Evolutionary conservation across 2,797 vertebrate genomes (phyloP), one percentile per base, ranked within the genome.

Genomic region (Fundulus diaphanus): DNA sequence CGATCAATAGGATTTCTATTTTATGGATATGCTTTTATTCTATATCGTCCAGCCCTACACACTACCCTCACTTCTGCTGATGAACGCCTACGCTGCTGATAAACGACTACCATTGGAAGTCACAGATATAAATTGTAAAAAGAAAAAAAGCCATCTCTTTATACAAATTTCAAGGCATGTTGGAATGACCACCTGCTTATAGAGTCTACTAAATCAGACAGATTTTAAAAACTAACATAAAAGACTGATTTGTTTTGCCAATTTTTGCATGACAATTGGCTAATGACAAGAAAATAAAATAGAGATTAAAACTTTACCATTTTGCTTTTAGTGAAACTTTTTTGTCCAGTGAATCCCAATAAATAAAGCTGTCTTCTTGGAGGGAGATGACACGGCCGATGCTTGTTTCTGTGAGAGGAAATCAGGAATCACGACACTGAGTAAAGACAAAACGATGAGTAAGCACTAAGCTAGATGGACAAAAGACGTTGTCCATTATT

Each of bases 261-360:
- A 68, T 22, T 29, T 6, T 6, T 31, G 8, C 18, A 40, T 24
- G 49, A 8, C 35, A 29, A 40, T 33, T 18, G 12, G 44, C 56
- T 18, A 31, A 65, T 9, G 9, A 59, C 16, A 66, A 52, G 59
- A 42, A 74, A 27, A 40, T 1, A 0, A 46, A 11, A 54, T 7
- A 77, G 44, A 51, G 76, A 42, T 33, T 2, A 35, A 72, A 72
- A 18, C 11, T 27, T 87, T 92, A 94, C 93, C 93, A 94, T 94
- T 79, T 67, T 75, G 78, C 77, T 42, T 85, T 27, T 54, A 5
- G 59, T 82, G 72, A 69, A 51, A 73, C 76, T 70, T 56, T 72
- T 79, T 1, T 77, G 68, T 84, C 80, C 84, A 70, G 76, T 54
- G 82, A 82, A 51, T 72, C 63, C 24, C 67, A 22, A 74, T 24